phyloP scores from a whole-genome alignment of 2,797 vertebrate genomes.

The Chromobotia macracanthus region DNA sequence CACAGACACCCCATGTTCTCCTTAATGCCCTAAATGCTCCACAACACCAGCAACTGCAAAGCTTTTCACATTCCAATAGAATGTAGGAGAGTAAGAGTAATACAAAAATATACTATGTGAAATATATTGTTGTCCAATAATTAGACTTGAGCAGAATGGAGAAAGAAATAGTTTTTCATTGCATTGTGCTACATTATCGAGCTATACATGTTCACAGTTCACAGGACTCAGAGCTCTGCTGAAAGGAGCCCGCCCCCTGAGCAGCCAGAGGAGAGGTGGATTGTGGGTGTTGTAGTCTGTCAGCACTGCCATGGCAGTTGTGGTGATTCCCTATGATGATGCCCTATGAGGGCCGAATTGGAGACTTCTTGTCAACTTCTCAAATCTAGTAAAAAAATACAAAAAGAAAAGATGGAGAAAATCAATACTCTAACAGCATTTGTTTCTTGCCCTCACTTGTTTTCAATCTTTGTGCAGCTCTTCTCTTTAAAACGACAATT shows the following conservation, averaged over 20 bases:
- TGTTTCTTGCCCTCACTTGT: too few relatives aligned
- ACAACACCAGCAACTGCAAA: conserved; percentile 31
- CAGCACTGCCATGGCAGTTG: conserved; percentile 48
- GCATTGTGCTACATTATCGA: conserved; percentile 56
- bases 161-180: conserved; percentile 33
- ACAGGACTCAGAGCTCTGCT: conserved; percentile 30
- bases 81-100: conserved; percentile 31
- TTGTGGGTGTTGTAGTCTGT: conserved; percentile 59
- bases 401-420: neutral
- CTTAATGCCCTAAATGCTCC: conserved; percentile 58
- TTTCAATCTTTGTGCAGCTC: too few relatives aligned
- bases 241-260: conserved; percentile 44
- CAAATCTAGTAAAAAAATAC: conserved; percentile 58
- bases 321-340: conserved; percentile 62
- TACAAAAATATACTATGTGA: conserved; percentile 30
- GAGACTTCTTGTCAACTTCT: conserved; percentile 52
- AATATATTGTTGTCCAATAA: conserved; percentile 27
- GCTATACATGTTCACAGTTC: conserved; percentile 58
- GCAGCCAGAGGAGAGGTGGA: conserved; percentile 53
- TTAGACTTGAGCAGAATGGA: conserved; percentile 40
- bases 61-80: conserved; percentile 55
- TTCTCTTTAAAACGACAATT: too few relatives aligned
- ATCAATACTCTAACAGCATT: too few relatives aligned
- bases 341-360: conserved; percentile 71
- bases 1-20: conserved; percentile 47